Evolutionary conservation across 1,140 invertebrate genomes (phyloP).

Genomic region (Bombyx mori): DNA sequence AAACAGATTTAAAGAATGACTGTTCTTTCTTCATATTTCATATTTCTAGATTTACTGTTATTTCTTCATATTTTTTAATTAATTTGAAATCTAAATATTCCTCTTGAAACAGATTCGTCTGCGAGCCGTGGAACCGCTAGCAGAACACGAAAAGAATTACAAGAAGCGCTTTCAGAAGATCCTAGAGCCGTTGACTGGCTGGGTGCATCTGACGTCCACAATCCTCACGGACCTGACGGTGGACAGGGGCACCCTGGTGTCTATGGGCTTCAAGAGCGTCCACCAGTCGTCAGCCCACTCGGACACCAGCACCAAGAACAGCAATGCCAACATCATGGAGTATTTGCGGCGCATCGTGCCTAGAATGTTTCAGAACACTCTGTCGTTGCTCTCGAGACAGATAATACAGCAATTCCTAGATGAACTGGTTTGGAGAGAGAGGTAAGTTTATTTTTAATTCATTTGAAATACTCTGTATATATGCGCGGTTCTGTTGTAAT

Average conservation of each 20-base stretch:
- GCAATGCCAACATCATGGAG: conserved; percentile 88
- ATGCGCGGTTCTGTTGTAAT: no score
- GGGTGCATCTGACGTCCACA: conserved; percentile 83
- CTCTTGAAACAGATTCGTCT: conserved; percentile 73
- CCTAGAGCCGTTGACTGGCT: conserved; percentile 80
- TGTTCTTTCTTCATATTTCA: no score
- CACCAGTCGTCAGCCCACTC: conserved; percentile 76
- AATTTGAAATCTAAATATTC: no score
- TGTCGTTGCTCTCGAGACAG: conserved; percentile 84
- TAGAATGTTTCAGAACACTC: conserved; percentile 90
- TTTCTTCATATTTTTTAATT: neutral
- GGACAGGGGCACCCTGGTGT: conserved; percentile 81
- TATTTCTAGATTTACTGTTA: no score
- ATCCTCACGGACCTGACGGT: conserved; percentile 88
- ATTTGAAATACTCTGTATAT: no score
- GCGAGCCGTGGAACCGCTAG: conserved; percentile 84
- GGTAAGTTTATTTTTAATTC: conserved; percentile 18
- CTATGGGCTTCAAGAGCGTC: conserved; percentile 84
- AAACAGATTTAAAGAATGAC: no score
- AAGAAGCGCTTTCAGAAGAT: conserved; percentile 85
- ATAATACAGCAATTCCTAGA: conserved; percentile 93
- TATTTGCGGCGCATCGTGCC: conserved; percentile 88
- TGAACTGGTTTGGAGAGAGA: conserved; percentile 84
- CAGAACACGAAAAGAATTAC: conserved; percentile 82
- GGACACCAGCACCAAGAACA: conserved; percentile 73